Evolutionary conservation across 92 coral and sea anemone genomes (phyloP).

Genomic region (Phymanthus crucifer): DNA sequence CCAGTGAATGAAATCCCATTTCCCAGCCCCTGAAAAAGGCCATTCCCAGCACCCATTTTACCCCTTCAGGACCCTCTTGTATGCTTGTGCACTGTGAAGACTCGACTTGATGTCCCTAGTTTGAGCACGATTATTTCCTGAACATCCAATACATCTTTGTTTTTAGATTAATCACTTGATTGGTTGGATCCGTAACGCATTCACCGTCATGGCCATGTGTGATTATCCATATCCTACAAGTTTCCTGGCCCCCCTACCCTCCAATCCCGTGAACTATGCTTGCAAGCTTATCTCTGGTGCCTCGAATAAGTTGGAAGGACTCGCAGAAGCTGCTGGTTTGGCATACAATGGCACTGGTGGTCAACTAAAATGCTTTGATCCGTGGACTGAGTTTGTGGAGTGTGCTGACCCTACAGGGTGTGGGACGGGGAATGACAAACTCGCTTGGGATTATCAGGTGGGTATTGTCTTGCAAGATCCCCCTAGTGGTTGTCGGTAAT

Average conservation of each 20-base stretch:
- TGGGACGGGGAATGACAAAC: slow-evolving; percentile 77
- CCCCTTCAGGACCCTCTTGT: no score
- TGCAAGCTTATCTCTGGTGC: slow-evolving; percentile 66
- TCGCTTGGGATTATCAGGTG: slow-evolving; percentile 97
- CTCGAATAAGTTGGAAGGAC: slow-evolving; percentile 74
- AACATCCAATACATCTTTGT: no score
- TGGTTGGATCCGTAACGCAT: slow-evolving; percentile 95
- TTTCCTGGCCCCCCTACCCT: slow-evolving; percentile 89
- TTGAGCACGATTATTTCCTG: no score
- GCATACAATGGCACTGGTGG: slow-evolving; percentile 88
- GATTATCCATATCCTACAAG: slow-evolving; percentile 91
- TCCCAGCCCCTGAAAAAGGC: no score
- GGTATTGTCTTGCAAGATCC: no score
- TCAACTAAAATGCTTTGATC: slow-evolving; percentile 76
- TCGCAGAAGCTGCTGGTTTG: slow-evolving; percentile 82
- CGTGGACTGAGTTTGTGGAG: slow-evolving; percentile 85
- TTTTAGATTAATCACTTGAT: slow-evolving; percentile 73
- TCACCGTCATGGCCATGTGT: slow-evolving; percentile 85
- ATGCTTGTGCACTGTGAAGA: no score
- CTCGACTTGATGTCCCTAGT: no score
- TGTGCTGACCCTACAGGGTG: slow-evolving; percentile 99
- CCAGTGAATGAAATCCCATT: no score
- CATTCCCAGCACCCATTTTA: no score
- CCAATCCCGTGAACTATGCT: slow-evolving; percentile 90
- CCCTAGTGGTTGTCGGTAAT: no score